phyloP scores from a whole-genome alignment of 2,888 invertebrate genomes.

The Melanargia galathea region DNA sequence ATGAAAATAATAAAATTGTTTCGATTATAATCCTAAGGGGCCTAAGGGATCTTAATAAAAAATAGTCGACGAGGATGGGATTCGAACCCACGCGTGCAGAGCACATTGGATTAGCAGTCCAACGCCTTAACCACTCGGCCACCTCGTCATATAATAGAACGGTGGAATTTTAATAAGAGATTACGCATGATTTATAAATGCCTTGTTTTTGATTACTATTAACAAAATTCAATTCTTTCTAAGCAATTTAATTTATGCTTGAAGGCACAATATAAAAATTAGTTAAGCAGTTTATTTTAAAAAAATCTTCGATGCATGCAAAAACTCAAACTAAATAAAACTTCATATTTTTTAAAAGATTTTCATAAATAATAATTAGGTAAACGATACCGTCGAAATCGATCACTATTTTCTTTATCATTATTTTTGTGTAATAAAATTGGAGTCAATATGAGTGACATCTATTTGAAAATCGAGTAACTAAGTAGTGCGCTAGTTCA shows the following conservation, averaged over 20 bases:
- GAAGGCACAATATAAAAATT: neutral
- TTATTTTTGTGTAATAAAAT: neutral
- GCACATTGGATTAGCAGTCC: conserved; percentile 94
- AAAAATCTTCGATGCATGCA: neutral
- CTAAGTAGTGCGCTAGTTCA: neutral
- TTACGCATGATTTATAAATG: neutral
- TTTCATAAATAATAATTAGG: too few species aligned
- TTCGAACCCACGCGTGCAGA: conserved; percentile 93
- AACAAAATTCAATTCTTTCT: neutral
- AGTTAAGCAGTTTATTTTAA: neutral
- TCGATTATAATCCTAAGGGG: too few species aligned
- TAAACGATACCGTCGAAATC: neutral
- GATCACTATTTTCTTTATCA: neutral
- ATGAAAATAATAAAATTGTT: too few species aligned
- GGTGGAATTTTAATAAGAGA: conserved; percentile 50
- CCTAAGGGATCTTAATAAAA: conserved; percentile 46
- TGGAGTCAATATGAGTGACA: neutral
- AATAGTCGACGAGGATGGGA: conserved; percentile 88
- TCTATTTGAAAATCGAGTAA: neutral
- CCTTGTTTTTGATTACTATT: neutral
- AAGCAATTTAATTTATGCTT: neutral
- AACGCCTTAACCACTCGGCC: conserved; percentile 94
- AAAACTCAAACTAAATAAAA: too few species aligned
- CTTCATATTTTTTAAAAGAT: neutral
- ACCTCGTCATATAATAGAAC: conserved; percentile 83